Percentiles rank a stretch among this genome's conserved stretches.
Evolutionary conservation across 1,140 invertebrate genomes (phyloP).

Genomic region (Drosophila azteca): DNA sequence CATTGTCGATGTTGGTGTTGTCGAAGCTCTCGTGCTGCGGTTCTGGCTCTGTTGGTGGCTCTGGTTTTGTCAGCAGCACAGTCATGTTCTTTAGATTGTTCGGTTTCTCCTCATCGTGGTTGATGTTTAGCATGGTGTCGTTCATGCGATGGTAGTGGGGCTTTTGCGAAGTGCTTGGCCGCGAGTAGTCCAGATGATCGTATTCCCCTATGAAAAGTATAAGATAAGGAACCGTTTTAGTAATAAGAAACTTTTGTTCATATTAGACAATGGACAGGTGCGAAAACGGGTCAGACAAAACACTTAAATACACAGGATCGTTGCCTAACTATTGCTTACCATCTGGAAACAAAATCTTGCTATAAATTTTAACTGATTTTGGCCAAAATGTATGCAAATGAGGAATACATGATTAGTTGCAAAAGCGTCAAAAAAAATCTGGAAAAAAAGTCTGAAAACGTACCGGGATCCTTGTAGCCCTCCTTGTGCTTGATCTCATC

Average conservation of each 20-base stretch:
- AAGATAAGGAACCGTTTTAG: slow-evolving; percentile 13
- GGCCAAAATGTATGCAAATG: slow-evolving; percentile 51
- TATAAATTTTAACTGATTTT: slow-evolving; percentile 79
- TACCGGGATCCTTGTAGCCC: slow-evolving; percentile 84
- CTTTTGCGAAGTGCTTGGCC: slow-evolving; percentile 91
- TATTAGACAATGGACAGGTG: slow-evolving; percentile 35
- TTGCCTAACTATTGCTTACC: slow-evolving; percentile 63
- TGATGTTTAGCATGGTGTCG: slow-evolving; percentile 76
- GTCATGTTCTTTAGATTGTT: slow-evolving; percentile 80
- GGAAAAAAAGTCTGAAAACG: slow-evolving; percentile 28
- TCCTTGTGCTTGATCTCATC: slow-evolving; percentile 96
- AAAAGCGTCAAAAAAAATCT: background rate
- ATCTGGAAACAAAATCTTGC: slow-evolving; percentile 78
- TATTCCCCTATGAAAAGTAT: slow-evolving; percentile 86
- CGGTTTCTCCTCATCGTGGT: slow-evolving; percentile 77
- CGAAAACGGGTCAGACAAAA: slow-evolving; percentile 28
- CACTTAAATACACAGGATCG: slow-evolving; percentile 25
- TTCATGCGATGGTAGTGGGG: slow-evolving; percentile 91
- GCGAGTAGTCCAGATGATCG: slow-evolving; percentile 93
- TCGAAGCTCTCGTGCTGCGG: slow-evolving; percentile 75
- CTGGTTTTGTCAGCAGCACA: slow-evolving; percentile 60
- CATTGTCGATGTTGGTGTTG: slow-evolving; percentile 70
- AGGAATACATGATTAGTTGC: slow-evolving; percentile 47
- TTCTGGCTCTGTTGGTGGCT: slow-evolving; percentile 52
- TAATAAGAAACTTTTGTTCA: background rate